Percentiles rank a stretch among this genome's conserved stretches.
phyloP scores from a whole-genome alignment of 2,113 vertebrate species.

The Platichthys flesus region DNA sequence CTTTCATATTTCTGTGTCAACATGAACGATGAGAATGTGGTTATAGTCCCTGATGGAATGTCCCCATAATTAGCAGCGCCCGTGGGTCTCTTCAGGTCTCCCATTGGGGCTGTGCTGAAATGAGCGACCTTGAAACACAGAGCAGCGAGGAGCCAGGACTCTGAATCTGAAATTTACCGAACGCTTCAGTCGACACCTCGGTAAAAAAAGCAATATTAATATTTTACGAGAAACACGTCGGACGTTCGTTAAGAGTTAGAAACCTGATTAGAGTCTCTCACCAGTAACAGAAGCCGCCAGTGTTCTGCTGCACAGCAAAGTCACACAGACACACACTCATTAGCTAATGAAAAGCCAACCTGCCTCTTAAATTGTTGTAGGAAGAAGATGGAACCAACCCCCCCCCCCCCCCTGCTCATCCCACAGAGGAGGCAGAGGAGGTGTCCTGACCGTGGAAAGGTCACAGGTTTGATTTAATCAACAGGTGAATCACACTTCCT shows the following conservation, averaged over 20 bases:
- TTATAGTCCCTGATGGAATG: conserved; percentile 51
- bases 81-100: conserved; percentile 17
- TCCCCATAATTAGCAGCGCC: conserved; percentile 56
- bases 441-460: not conserved
- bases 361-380: not conserved
- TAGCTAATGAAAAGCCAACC: not conserved
- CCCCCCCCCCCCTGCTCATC: no score
- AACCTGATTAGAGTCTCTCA: no score
- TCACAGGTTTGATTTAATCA: not conserved
- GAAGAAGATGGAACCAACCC: no score
- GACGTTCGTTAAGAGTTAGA: no score
- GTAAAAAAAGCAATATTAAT: not conserved
- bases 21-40: conserved; percentile 6
- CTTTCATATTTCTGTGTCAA: conserved; percentile 17
- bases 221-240: no score
- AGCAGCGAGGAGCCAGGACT: not conserved
- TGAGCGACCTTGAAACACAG: conserved; percentile 48
- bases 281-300: no score
- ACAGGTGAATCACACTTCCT: not conserved
- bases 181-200: not conserved
- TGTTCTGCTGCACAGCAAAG: no score
- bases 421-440: not conserved
- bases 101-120: conserved; percentile 39
- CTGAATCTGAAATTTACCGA: no score
- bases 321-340: no score